Conservation (phyloP, 2,113 vertebrate genomes). For the Lucifuga dentata region DNA sequence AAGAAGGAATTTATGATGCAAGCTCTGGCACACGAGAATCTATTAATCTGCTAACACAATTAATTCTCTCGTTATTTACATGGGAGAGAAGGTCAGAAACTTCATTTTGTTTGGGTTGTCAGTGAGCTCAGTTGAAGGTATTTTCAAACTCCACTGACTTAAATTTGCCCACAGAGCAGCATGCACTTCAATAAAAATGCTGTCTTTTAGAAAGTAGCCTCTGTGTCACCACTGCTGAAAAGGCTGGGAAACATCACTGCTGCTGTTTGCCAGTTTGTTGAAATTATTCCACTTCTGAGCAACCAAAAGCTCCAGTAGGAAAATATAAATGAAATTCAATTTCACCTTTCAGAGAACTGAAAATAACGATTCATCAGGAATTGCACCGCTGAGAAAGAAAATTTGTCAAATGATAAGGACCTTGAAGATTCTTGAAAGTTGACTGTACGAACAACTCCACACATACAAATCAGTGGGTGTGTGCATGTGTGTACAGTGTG, state of each 20-base stretch:
- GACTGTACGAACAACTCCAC: constrained; percentile 1
- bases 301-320: background rate
- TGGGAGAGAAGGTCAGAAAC: no score
- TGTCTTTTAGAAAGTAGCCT: background rate
- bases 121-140: background rate
- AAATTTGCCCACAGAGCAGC: constrained; percentile 10
- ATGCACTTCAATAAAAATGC: background rate
- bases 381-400: constrained; percentile 8
- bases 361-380: constrained; percentile 24
- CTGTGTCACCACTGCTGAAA: background rate
- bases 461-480: constrained; percentile 7
- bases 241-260: background rate
- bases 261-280: constrained; percentile 4
- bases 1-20: no score
- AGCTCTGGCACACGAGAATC: no score
- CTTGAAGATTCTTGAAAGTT: background rate
- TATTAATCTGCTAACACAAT: no score
- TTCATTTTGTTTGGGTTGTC: background rate
- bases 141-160: no score
- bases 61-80: no score
- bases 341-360: background rate
- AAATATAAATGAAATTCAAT: background rate
- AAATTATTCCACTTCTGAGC: background rate
- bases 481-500: constrained; percentile 11
- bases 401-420: constrained; percentile 14